phyloP scores from a whole-genome alignment of 1,140 invertebrate species.

The Conopomorpha cramerella region DNA sequence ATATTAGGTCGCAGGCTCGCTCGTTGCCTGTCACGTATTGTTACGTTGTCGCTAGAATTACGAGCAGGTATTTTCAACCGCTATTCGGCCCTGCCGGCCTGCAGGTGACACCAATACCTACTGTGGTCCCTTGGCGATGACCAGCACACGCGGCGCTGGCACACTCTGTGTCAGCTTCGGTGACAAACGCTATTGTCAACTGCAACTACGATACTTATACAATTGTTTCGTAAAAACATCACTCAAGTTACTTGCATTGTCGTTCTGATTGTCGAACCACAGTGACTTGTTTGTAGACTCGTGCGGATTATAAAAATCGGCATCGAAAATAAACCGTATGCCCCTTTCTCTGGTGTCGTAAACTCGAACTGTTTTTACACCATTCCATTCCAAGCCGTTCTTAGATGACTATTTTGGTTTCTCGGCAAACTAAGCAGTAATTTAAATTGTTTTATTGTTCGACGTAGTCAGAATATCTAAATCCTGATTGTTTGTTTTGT shows the following conservation, averaged over 20 bases:
- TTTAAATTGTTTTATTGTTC: not conserved
- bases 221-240: too few species aligned
- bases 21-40: conserved; percentile 37
- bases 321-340: too few species aligned
- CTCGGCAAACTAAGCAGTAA: not conserved
- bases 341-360: too few species aligned
- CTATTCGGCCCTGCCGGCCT: conserved; percentile 42
- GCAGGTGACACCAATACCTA: conserved; percentile 42
- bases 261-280: too few species aligned
- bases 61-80: conserved; percentile 55
- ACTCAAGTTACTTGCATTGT: too few species aligned
- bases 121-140: conserved; percentile 25
- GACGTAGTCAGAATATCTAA: not conserved
- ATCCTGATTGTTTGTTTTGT: not conserved
- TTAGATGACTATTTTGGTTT: not conserved
- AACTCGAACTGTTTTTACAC: too few species aligned
- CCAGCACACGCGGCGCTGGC: conserved; percentile 19
- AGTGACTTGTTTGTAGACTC: too few species aligned
- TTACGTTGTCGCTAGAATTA: conserved; percentile 48
- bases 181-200: conserved; percentile 35
- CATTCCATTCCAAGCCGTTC: not conserved
- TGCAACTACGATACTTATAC: conserved; percentile 21
- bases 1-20: conserved; percentile 48
- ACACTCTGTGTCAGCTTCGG: conserved; percentile 22
- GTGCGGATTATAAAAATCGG: too few species aligned